Percentiles rank a stretch among this genome's conserved stretches.
Evolutionary conservation across 2,113 vertebrate genomes (phyloP).

Genomic region (Carettochelys insculpta): DNA sequence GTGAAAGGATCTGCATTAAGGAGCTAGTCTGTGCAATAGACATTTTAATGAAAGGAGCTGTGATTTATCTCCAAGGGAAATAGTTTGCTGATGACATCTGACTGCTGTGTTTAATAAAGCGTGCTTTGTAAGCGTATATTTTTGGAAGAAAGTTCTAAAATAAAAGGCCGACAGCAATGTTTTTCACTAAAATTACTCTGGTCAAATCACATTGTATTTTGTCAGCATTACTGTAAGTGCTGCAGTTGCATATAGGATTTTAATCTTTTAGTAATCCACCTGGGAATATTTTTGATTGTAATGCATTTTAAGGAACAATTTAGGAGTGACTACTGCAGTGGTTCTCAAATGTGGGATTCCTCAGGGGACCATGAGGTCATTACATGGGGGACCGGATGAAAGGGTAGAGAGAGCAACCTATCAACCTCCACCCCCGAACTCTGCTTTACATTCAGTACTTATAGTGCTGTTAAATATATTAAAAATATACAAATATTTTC

Average conservation of each 20-base stretch:
- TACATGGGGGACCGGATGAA: too few relatives aligned
- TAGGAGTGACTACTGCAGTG: background rate
- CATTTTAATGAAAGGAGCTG: conserved; percentile 14
- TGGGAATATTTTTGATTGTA: background rate
- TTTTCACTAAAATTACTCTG: conserved; percentile 4
- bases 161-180: conserved; percentile 2
- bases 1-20: background rate
- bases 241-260: background rate
- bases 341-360: too few relatives aligned
- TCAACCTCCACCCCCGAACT: too few relatives aligned
- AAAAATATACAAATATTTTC: too few relatives aligned
- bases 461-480: too few relatives aligned
- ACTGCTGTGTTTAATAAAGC: conserved; percentile 38
- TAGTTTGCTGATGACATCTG: conserved; percentile 57
- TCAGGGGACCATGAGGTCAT: too few relatives aligned
- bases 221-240: conserved; percentile 20
- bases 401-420: too few relatives aligned
- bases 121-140: conserved; percentile 33
- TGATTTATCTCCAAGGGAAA: conserved; percentile 58
- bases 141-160: conserved; percentile 24
- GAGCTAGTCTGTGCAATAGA: conserved; percentile 5
- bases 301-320: background rate
- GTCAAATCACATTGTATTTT: background rate
- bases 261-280: background rate
- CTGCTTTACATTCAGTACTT: too few relatives aligned